Base-by-base conservation (phyloP, 2,797 vertebrate genomes). In the Allobates femoralis region DNA sequence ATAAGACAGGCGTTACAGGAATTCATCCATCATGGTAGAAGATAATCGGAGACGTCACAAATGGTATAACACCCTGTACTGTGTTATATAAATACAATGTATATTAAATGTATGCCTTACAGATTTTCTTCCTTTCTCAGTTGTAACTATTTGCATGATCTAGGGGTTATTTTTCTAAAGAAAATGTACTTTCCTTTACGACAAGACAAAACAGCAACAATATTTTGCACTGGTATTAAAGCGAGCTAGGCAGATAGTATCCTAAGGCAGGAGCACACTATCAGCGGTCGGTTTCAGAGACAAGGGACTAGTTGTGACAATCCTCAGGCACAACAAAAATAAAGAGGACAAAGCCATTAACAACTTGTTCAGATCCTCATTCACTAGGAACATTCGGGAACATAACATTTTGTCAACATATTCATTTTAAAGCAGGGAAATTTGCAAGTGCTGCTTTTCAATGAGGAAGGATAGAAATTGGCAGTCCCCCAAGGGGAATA, bases 341-440 rank as follows among this genome's bases (percentile, higher is more conserved):
- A 21, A 76, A 86, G 37, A 75, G 71, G 79, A 64, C 32, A 77
- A 64, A 58, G 37, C 37, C n/a, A 87, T 60, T 60, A 87, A 77
- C 53, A 79, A 83, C 34, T 69, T 60, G 64, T 78, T 83, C 53
- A 69, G 18, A 60, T 73, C 60, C 28, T 62, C 50, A 62, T 66
- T 62, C 56, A 55, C 69, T 51, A 56, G 79, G 69, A 86, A 81
- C 79, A 76, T 30, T 60, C 55, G 62, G 67, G 58, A 81, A 81
- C 50, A 79, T 56, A 85, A 79, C 84, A 64, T 86, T 86, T 80
- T 80, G 77, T 80, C 78, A 86, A 86, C 67, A 81, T 50, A 53
- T 86, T 75, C 32, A 81, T 86, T 75, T 86, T 75, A 76, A 82
- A 74, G 60, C 46, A 82, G 46, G 19, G 34, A 71, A 76, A 86